Conservation (phyloP, 2,888 invertebrate genomes). For the Tubulanus polymorphus region DNA sequence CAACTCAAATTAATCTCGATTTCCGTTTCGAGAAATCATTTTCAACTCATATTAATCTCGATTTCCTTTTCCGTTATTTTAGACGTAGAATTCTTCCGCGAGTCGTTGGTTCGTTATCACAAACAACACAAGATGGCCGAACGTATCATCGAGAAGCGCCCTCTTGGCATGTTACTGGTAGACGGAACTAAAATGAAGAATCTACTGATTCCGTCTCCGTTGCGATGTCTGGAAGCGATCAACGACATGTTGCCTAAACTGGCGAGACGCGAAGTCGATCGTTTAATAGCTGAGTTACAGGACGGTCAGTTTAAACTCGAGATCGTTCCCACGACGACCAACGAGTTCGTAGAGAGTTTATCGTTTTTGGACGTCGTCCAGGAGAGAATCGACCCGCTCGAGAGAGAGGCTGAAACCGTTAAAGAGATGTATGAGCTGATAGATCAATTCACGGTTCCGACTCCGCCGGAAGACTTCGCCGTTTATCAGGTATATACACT, state of each 20-base stretch:
- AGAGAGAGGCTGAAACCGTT: constrained; percentile 71
- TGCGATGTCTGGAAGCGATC: constrained; percentile 63
- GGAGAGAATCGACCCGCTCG: constrained; percentile 65
- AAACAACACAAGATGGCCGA: constrained; percentile 67
- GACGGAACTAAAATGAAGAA: constrained; percentile 70
- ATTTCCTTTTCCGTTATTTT: constrained; percentile 7
- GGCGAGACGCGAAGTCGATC: constrained; percentile 48
- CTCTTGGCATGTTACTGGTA: constrained; percentile 70
- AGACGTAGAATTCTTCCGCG: constrained; percentile 64
- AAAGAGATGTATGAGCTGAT: constrained; percentile 80
- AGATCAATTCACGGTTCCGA: constrained; percentile 71
- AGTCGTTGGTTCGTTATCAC: constrained; percentile 66
- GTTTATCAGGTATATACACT: constrained; percentile 49
- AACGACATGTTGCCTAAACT: constrained; percentile 47
- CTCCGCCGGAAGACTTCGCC: constrained; percentile 66
- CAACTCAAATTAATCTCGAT: not conserved
- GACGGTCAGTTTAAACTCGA: constrained; percentile 64
- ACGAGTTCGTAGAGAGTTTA: constrained; percentile 70
- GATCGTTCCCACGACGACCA: constrained; percentile 66
- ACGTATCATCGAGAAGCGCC: constrained; percentile 64
- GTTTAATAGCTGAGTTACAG: constrained; percentile 61
- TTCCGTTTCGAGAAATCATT: not conserved
- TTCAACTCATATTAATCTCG: not conserved
- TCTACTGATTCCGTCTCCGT: constrained; percentile 68
- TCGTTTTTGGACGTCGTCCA: constrained; percentile 67